Percentiles rank a stretch among this genome's conserved stretches.
phyloP scores from a whole-genome alignment of 2,113 vertebrate species.

The Clarias gariepinus region DNA sequence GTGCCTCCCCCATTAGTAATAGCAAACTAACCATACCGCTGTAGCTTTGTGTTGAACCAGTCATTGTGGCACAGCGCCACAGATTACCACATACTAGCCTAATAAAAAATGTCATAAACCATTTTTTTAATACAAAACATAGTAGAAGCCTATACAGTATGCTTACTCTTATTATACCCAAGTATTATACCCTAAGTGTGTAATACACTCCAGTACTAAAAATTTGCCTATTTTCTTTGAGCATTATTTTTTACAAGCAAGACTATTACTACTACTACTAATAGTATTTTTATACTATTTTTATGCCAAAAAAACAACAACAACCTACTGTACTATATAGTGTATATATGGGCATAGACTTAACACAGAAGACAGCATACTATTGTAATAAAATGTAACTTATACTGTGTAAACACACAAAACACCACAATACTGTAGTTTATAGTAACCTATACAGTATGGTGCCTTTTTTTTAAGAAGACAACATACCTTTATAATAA shows the following conservation, averaged over 20 bases:
- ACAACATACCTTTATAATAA: background rate
- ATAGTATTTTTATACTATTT: no score
- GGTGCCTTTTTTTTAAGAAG: background rate
- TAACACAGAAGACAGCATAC: no score
- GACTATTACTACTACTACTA: no score
- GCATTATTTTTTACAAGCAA: background rate
- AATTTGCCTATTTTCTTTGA: background rate
- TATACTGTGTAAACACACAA: no score
- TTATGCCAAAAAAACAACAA: no score
- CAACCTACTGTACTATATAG: no score
- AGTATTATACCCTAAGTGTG: background rate
- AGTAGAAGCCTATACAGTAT: background rate
- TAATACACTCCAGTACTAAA: background rate
- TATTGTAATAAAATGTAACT: no score
- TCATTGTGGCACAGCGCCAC: slow-evolving; percentile 23
- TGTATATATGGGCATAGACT: no score
- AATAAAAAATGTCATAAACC: background rate
- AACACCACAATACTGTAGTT: background rate
- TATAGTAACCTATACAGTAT: background rate
- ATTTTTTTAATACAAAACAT: background rate
- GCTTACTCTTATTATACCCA: background rate
- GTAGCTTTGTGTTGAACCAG: background rate
- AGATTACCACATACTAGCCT: background rate
- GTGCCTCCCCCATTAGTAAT: background rate
- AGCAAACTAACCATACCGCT: background rate